These are phyloP conservation scores for Temnopleurus reevesii DNA, from an alignment of 53 echinoderm and acorn worm species.

Conservation along the genomic window DNA sequence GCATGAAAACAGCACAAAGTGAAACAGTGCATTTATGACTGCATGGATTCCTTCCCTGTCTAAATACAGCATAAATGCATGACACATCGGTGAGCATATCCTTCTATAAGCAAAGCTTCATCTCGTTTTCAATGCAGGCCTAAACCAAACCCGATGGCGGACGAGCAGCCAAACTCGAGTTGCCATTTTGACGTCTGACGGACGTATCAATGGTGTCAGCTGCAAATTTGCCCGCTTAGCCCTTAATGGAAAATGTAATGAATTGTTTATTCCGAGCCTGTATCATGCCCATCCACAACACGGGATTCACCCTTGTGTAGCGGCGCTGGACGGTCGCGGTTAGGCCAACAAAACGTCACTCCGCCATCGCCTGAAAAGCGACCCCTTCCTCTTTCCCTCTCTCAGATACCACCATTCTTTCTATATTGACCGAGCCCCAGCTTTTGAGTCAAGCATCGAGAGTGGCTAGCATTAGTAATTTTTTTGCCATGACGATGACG, in stretches of 20 bases:
- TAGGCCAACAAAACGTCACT: not conserved
- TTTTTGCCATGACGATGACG: not conserved
- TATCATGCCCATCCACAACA: conserved; percentile 3
- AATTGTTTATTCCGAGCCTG: conserved; percentile 58
- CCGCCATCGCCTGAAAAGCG: not conserved
- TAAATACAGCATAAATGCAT: not conserved
- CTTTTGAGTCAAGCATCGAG: not conserved
- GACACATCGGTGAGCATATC: not conserved
- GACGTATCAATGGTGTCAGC: conserved; percentile 54
- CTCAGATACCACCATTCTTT: not conserved
- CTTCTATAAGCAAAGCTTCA: conserved; percentile 4
- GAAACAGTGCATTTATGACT: not conserved
- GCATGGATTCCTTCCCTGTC: not conserved
- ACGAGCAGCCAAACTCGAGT: conserved; percentile 28
- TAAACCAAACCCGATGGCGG: not conserved
- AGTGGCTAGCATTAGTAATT: conserved; percentile 28
- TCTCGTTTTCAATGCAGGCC: not conserved
- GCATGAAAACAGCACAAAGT: no score
- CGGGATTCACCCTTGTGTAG: not conserved
- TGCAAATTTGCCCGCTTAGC: conserved; percentile 62
- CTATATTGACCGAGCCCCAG: not conserved
- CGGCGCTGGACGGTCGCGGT: not conserved
- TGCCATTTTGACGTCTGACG: conserved; percentile 54
- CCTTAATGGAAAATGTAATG: conserved; percentile 61
- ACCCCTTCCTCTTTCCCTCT: not conserved